Base-by-base conservation (phyloP, 2,113 vertebrate genomes). In the Tylochromis polylepis region DNA sequence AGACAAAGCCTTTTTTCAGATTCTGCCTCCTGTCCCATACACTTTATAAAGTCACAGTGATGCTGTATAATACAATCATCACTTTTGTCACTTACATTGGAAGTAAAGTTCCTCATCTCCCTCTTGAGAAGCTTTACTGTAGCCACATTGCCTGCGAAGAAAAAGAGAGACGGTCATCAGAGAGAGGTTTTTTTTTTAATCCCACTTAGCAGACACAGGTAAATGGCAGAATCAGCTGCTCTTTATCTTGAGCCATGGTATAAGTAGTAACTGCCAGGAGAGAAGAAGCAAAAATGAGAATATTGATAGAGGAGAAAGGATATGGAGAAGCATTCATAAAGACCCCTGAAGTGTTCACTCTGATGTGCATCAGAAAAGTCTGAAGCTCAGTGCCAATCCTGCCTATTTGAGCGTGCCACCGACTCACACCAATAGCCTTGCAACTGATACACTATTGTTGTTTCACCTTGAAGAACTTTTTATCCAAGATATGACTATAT, bases 51-150 rank as follows among this genome's bases (percentile, higher is more conserved):
- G 27, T 53, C 46, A 77, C 3, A n/a, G 46, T 49, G 57, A 60
- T 51, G 24, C 38, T 31, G 58, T 10, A 58, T 41, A 60, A 83
- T 31, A 58, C 3, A 60, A 53, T 12, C 55, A 83, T 87, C 55
- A 38, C 2, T 2, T 53, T 24, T 55, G 84, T 87, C 89, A 97
- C 97, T 98, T 90, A 98, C 97, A 98, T 20, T 98, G 97, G 93
- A 98, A 98, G 95, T 98, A 98, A 10, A 98, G 97, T 90, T 98
- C 97, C 92, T 98, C 97, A 0, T 98, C 97, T 77, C 97, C 97
- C 3, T 98, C 97, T 91, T 98, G 97, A 92, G 97, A 98, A 84
- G 97, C 97, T 85, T 98, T 98, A 94, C 97, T 98, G 96, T 98
- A 98, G 60, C 97, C 97, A 62, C 97, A 98, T 83, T 98, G 97